Evolutionary conservation across 2,113 vertebrate genomes (phyloP).

Genomic region (Okapia johnstoni): DNA sequence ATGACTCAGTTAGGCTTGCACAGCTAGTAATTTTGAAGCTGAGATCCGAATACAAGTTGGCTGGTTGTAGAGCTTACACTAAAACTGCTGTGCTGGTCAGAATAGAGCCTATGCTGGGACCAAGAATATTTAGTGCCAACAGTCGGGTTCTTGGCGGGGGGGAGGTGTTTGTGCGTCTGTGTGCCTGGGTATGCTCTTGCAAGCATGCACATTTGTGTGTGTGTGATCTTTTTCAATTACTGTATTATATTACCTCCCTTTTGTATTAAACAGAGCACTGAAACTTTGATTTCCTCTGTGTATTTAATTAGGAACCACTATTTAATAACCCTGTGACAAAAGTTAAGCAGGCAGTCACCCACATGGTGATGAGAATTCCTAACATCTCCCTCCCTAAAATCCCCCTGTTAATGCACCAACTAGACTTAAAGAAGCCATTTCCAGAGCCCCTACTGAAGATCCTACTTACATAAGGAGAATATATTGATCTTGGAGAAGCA

Average conservation of each 20-base stretch:
- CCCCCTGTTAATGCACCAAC: not conserved
- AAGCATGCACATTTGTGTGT: not conserved
- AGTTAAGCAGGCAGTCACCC: not conserved
- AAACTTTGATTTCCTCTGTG: not conserved
- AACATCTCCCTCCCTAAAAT: not conserved
- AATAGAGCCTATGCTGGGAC: not conserved
- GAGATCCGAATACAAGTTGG: not conserved
- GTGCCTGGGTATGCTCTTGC: accelerated
- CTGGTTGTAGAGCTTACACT: not conserved
- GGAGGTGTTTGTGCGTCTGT: not conserved
- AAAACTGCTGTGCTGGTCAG: not conserved
- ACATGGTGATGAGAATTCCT: not conserved
- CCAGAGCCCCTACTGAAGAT: not conserved
- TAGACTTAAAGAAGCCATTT: not conserved
- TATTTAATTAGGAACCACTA: not conserved
- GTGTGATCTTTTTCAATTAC: not conserved
- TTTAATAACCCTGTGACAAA: not conserved
- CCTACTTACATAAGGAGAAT: not conserved
- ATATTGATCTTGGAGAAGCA: not conserved
- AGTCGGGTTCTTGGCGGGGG: accelerated
- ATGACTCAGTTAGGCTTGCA: not conserved
- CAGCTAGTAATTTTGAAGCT: not conserved
- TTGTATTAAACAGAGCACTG: not conserved
- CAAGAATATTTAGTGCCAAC: not conserved
- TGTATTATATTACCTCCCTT: not conserved